phyloP scores from a whole-genome alignment of 2,113 vertebrate species.

The Dermatemys mawii region DNA sequence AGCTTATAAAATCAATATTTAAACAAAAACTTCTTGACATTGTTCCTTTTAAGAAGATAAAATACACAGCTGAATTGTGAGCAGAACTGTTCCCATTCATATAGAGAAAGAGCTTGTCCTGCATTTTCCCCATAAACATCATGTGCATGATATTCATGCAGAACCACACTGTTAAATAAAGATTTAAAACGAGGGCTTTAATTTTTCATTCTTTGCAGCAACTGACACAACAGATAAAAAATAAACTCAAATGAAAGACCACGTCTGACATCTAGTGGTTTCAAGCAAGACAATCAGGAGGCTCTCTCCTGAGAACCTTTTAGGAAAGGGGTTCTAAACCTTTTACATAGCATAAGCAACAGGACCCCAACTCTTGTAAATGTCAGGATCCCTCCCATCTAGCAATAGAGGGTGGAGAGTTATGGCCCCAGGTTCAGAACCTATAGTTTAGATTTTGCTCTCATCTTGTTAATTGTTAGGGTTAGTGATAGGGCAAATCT shows the following conservation, averaged over 20 bases:
- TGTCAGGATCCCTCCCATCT: not conserved
- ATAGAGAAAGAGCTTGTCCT: not conserved
- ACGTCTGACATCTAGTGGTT: conserved; percentile 72
- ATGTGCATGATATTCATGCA: not conserved
- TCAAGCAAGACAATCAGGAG: not conserved
- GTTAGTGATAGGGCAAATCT: not conserved
- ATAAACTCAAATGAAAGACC: conserved; percentile 37
- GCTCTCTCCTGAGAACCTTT: not conserved
- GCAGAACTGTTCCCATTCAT: not conserved
- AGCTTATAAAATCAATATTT: conserved; percentile 26
- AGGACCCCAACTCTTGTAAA: not conserved
- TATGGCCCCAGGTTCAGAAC: not conserved
- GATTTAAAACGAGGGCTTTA: not conserved
- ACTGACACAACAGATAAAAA: not conserved
- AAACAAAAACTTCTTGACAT: conserved; percentile 14
- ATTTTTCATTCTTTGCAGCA: conserved; percentile 28
- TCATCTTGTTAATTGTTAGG: not conserved
- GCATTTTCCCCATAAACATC: conserved; percentile 27
- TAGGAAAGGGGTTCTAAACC: not conserved
- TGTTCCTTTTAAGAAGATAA: conserved; percentile 5
- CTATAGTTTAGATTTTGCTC: not conserved
- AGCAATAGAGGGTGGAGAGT: not conserved
- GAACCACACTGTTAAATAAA: conserved; percentile 30
- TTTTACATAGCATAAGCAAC: not conserved
- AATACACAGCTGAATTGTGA: not conserved